A percentile compares a stretch with the other conserved stretches of the same genome.
phyloP scores from a whole-genome alignment of 2,888 invertebrate genomes.

The Trissolcus brochymenae region DNA sequence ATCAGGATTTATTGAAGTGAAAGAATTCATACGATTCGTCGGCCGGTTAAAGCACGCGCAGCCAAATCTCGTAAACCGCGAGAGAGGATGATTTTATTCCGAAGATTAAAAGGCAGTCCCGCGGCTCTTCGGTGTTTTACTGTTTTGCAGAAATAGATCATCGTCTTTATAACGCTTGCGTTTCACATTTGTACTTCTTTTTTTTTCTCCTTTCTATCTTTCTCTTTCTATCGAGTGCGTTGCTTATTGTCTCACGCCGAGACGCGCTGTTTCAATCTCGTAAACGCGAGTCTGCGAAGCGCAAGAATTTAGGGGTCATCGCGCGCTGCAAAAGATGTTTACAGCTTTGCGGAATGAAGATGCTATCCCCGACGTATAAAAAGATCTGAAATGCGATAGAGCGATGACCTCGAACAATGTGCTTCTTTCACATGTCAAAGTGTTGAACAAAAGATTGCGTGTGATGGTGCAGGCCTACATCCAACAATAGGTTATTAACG shows the following conservation, averaged over 20 bases:
- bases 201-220: no score
- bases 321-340: constrained; percentile 18
- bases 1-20: constrained; percentile 3
- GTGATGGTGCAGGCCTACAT: constrained; percentile 45
- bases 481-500: constrained; percentile 45
- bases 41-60: constrained; percentile 11
- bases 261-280: constrained; percentile 20
- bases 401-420: constrained; percentile 51
- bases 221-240: constrained; percentile 7
- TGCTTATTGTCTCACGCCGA: constrained; percentile 12
- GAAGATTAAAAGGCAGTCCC: constrained; percentile 52
- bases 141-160: constrained; percentile 44
- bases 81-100: constrained; percentile 35
- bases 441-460: constrained; percentile 50
- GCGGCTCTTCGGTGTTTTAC: constrained; percentile 34
- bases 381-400: constrained; percentile 30
- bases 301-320: constrained; percentile 39
- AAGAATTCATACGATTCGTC: constrained; percentile 9
- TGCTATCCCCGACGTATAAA: constrained; percentile 18
- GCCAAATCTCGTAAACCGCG: constrained; percentile 37
- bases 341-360: constrained; percentile 33
- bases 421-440: constrained; percentile 50
- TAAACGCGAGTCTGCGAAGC: constrained; percentile 18
- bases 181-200: constrained; percentile 42
- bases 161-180: constrained; percentile 26